Percentiles rank a stretch among this genome's conserved stretches.
Evolutionary conservation across 2,113 vertebrate genomes (phyloP).

Genomic region (Manacus vitellinus): DNA sequence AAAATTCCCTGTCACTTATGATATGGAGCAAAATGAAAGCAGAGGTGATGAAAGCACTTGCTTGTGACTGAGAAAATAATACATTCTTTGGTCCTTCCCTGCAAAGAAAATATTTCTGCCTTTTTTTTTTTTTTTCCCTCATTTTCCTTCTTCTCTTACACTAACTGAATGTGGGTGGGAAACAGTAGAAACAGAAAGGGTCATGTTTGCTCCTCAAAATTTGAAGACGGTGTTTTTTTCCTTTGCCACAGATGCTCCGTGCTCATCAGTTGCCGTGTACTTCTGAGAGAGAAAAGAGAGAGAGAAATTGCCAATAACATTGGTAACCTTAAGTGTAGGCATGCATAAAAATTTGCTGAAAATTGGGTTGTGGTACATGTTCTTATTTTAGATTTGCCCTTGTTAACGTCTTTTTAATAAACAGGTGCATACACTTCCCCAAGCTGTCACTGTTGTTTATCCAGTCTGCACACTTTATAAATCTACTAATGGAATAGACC

Average conservation of each 20-base stretch:
- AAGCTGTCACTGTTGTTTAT: conserved; percentile 79
- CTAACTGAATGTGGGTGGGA: conserved; percentile 38
- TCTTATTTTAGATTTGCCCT: conserved; percentile 78
- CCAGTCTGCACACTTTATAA: conserved; percentile 70
- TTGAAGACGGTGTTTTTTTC: conserved; percentile 47
- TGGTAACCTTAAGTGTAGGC: conserved; percentile 73
- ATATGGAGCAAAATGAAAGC: conserved; percentile 22
- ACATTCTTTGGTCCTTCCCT: background rate
- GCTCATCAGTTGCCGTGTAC: conserved; percentile 63
- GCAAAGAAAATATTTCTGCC: background rate
- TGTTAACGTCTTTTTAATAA: conserved; percentile 78
- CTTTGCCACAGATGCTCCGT: conserved; percentile 51
- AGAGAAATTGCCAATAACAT: conserved; percentile 69
- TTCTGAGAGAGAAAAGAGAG: conserved; percentile 62
- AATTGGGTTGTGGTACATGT: conserved; percentile 72
- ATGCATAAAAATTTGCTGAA: conserved; percentile 73
- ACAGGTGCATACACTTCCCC: conserved; percentile 78
- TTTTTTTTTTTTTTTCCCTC: background rate
- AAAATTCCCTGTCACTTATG: background rate
- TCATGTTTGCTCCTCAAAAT: conserved; percentile 61
- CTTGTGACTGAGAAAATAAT: conserved; percentile 23
- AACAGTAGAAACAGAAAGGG: conserved; percentile 54
- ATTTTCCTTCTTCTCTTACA: conserved; percentile 16
- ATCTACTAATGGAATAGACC: conserved; percentile 71
- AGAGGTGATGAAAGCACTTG: background rate